Conservation (phyloP, 53 echinoderm and acorn worm species). For the Holothuria leucospilota region DNA sequence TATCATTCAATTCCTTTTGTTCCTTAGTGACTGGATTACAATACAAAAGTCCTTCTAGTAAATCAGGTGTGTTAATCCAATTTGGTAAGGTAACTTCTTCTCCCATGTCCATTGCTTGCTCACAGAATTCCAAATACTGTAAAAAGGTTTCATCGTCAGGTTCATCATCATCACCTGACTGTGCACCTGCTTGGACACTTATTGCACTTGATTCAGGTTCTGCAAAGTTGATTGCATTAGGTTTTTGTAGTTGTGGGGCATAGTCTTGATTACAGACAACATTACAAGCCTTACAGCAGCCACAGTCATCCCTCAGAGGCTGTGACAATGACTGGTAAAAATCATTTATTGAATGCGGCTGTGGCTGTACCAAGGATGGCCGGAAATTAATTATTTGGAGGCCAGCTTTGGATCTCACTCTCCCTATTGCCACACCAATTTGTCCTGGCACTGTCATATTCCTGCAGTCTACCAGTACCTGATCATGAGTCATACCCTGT, state of each 20-base stretch:
- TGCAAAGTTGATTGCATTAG: too few species aligned
- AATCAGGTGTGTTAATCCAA: not conserved
- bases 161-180: too few species aligned
- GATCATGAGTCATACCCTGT: slow-evolving; percentile 24
- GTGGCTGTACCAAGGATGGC: not conserved
- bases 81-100: not conserved
- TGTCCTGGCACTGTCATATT: slow-evolving; percentile 12
- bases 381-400: slow-evolving; percentile 2
- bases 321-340: too few species aligned
- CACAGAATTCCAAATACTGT: too few species aligned
- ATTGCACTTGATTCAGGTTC: too few species aligned
- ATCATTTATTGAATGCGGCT: not conserved
- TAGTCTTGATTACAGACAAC: too few species aligned
- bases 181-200: too few species aligned
- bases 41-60: not conserved
- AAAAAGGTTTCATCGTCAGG: too few species aligned
- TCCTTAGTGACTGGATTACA: not conserved
- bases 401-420: not conserved
- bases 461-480: not conserved
- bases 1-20: not conserved
- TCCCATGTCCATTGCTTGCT: not conserved
- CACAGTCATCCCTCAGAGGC: too few species aligned
- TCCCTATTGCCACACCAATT: slow-evolving; percentile 20
- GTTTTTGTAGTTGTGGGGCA: too few species aligned
- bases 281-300: too few species aligned